Conservation (phyloP, 1,140 invertebrate species). For the Ceratina australensis region DNA sequence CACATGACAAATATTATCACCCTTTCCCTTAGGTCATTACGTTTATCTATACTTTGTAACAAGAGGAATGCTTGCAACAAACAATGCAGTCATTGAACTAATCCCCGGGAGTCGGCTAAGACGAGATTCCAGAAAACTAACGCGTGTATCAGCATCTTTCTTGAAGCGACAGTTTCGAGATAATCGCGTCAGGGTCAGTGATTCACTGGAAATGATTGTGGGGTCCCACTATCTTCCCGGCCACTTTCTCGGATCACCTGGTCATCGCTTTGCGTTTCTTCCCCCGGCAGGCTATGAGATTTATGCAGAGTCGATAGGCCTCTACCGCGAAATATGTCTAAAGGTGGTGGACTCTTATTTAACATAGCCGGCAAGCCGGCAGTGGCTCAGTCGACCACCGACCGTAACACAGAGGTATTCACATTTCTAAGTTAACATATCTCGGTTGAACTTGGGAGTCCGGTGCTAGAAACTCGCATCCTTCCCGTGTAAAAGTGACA, state of each 20-base stretch:
- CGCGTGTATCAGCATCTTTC: neutral
- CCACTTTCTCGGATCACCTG: conserved; percentile 12
- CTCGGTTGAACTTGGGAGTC: neutral
- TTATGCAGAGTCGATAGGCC: conserved; percentile 41
- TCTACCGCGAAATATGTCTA: conserved; percentile 48
- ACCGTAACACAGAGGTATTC: conserved; percentile 54
- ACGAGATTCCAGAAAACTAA: neutral
- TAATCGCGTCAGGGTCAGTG: neutral
- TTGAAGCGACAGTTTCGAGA: neutral
- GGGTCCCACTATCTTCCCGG: neutral
- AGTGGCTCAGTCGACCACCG: conserved; percentile 59
- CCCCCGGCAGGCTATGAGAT: conserved; percentile 1
- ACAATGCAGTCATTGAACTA: conserved; percentile 23
- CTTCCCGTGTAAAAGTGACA: conserved; percentile 8
- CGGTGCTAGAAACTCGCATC: neutral
- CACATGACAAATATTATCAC: no score
- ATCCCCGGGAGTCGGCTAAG: rapidly evolving
- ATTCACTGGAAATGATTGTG: conserved; percentile 3
- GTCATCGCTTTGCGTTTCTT: conserved; percentile 7
- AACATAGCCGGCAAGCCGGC: conserved; percentile 59
- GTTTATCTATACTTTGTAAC: no score
- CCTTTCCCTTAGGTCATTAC: no score
- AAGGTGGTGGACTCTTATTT: conserved; percentile 61
- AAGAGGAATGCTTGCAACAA: neutral
- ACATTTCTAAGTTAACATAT: conserved; percentile 39